phyloP scores from a whole-genome alignment of 2,797 vertebrate genomes.

The Tokudaia muenninki region DNA sequence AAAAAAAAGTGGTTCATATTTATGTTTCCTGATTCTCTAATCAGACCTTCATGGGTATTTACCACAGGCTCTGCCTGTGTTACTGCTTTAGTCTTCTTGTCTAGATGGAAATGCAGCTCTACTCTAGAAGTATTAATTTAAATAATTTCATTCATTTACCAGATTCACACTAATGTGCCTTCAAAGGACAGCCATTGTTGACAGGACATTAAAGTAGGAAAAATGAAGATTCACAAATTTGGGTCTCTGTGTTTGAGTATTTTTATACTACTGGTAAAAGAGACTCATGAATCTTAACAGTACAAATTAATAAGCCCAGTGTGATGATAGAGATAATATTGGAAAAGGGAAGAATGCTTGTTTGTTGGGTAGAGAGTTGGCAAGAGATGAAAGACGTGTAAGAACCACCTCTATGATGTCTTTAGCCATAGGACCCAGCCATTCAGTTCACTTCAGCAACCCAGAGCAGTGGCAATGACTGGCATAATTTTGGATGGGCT shows the following conservation, averaged over 20 bases:
- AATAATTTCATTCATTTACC: neutral
- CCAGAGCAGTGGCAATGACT: neutral
- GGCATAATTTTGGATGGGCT: neutral
- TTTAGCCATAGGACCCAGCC: neutral
- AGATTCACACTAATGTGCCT: neutral
- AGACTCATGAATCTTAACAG: neutral
- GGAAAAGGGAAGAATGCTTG: neutral
- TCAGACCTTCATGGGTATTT: neutral
- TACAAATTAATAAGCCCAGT: neutral
- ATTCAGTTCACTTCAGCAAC: neutral
- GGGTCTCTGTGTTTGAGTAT: neutral
- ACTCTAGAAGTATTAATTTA: constrained; percentile 5
- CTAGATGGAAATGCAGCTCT: neutral
- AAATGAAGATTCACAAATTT: constrained; percentile 20
- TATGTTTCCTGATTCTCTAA: neutral
- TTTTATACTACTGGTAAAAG: neutral
- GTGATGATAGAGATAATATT: neutral
- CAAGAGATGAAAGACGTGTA: neutral
- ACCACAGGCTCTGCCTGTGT: neutral
- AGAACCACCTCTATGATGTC: neutral
- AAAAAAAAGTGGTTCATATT: constrained; percentile 36
- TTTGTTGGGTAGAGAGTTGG: neutral
- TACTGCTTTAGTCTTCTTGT: neutral
- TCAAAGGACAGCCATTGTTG: neutral
- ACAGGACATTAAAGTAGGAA: neutral